Evolutionary conservation across 2,797 vertebrate genomes (phyloP).

Genomic region (Tolypeutes matacus): DNA sequence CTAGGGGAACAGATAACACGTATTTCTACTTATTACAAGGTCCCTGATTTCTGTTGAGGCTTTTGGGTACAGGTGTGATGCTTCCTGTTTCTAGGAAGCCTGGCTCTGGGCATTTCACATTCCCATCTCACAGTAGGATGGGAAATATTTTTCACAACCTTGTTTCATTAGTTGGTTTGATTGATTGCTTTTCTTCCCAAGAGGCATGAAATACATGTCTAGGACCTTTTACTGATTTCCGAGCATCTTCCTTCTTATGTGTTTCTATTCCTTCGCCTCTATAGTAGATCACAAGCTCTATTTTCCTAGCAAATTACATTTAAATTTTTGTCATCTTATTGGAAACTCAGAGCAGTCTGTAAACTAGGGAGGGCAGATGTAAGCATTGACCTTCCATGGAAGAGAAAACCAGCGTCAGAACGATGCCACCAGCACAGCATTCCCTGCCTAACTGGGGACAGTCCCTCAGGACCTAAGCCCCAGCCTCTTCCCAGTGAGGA

Average conservation of each 20-base stretch:
- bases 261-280: not conserved
- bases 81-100: not conserved
- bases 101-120: not conserved
- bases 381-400: not conserved
- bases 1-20: not conserved
- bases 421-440: no score
- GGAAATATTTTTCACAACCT: not conserved
- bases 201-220: not conserved
- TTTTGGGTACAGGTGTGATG: not conserved
- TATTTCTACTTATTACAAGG: not conserved
- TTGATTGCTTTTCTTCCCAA: not conserved
- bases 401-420: not conserved
- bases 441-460: not conserved
- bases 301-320: conserved; percentile 24
- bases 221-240: conserved; percentile 11
- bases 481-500: not conserved
- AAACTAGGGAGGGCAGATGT: not conserved
- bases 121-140: not conserved
- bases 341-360: not conserved
- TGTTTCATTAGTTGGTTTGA: not conserved
- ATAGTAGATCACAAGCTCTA: conserved; percentile 25
- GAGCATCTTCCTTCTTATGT: conserved; percentile 35
- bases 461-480: not conserved
- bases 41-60: not conserved
- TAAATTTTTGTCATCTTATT: not conserved